Evolutionary conservation across 2,888 invertebrate species (phyloP).

Genomic region (Dasysyrphus albostriatus): DNA sequence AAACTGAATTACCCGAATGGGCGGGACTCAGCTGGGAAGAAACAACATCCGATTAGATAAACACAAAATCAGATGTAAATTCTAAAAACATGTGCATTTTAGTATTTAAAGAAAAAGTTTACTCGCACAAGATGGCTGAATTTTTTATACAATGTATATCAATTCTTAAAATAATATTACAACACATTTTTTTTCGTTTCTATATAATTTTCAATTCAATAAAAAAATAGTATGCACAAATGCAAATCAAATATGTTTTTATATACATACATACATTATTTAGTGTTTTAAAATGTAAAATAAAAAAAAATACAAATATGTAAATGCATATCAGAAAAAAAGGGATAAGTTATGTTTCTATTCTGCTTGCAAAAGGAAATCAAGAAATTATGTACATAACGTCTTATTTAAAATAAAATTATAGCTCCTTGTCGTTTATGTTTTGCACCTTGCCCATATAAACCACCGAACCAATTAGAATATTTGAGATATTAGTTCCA

Average conservation of each 20-base stretch:
- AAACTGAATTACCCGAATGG: slow-evolving; percentile 96
- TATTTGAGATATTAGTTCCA: slow-evolving; percentile 25
- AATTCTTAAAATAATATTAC: slow-evolving; percentile 52
- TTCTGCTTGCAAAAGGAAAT: background rate
- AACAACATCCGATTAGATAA: slow-evolving; percentile 84
- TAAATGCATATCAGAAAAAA: slow-evolving; percentile 55
- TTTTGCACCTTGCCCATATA: slow-evolving; percentile 22
- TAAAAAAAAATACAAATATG: slow-evolving; percentile 15
- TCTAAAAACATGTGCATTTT: slow-evolving; percentile 74
- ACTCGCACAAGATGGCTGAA: slow-evolving; percentile 68
- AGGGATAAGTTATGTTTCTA: slow-evolving; percentile 9
- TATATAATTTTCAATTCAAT: background rate
- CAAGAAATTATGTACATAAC: slow-evolving; percentile 10
- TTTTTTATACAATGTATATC: slow-evolving; percentile 65
- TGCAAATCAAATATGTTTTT: slow-evolving; percentile 24
- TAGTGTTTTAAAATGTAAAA: slow-evolving; percentile 30
- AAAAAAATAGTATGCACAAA: slow-evolving; percentile 24
- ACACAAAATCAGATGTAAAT: slow-evolving; percentile 36
- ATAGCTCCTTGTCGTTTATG: slow-evolving; percentile 1
- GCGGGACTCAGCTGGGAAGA: slow-evolving; percentile 94
- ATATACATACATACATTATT: slow-evolving; percentile 12
- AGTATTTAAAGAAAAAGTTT: slow-evolving; percentile 70
- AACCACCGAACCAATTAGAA: slow-evolving; percentile 47
- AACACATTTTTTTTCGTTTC: slow-evolving; percentile 22
- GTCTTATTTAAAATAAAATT: slow-evolving; percentile 11